These are phyloP conservation scores for Rostratula benghalensis DNA, from an alignment of 2,113 vertebrate genomes.

Conservation along the genomic window DNA sequence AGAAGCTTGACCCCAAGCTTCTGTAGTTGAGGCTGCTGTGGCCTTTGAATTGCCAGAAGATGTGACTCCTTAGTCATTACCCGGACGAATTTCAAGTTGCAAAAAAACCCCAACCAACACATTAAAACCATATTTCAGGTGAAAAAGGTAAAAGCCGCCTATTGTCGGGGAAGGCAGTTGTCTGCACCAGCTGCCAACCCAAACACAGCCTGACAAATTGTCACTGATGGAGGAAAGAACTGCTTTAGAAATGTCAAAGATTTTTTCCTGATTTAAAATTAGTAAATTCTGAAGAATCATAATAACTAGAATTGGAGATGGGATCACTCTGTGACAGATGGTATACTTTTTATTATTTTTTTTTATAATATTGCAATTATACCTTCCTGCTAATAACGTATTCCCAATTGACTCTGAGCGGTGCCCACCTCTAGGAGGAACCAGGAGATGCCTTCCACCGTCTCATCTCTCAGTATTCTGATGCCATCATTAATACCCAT, in stretches of 20 bases:
- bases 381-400: neutral
- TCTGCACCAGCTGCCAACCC: neutral
- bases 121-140: neutral
- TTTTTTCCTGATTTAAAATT: neutral
- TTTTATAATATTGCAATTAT: neutral
- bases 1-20: neutral
- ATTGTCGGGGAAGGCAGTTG: neutral
- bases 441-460: neutral
- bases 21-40: neutral
- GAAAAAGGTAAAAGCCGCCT: neutral
- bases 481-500: neutral
- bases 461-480: neutral
- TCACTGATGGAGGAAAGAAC: neutral
- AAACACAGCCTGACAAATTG: neutral
- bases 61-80: neutral
- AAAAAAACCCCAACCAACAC: neutral
- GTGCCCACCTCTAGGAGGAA: neutral
- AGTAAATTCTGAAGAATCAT: neutral
- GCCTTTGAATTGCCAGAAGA: neutral
- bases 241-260: neutral
- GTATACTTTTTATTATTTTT: neutral
- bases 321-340: neutral
- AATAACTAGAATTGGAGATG: neutral
- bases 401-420: neutral
- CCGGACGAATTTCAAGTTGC: neutral